Evolutionary conservation across 2,113 vertebrate species (phyloP), one percentile per base, ranked within the genome.

Genomic region (Delphinus delphis): DNA sequence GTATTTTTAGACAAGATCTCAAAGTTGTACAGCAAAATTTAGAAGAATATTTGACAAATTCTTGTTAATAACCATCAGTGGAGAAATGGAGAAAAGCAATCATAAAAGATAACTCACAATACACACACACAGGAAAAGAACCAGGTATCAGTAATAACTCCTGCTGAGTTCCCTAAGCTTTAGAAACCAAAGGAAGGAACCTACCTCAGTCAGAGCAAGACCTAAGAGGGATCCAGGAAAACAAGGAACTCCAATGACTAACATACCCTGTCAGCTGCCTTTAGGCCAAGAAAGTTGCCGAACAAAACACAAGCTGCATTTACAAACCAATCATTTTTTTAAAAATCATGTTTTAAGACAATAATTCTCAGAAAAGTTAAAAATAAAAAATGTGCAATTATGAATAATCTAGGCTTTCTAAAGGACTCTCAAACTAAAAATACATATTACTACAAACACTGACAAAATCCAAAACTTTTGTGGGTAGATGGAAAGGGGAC

Each of bases 321-420:
- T 63, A 23, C 18, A 89, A 95, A 79, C 6, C 38, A 79, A 41
- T 91, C 58, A 93, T 4, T 90, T 95, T 80, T 89, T 90, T 90
- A 93, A 77, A 58, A 77, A 58, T 93, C 55, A 89, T 4, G 21
- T 83, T 90, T 92, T 95, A 74, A 0, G 65, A 67, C 14, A 71
- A 79, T 50, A 73, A 68, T 85, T 91, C 21, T 44, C 38, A 21
- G 11, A 88, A 63, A 73, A 88, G 20, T 10, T 80, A 53, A 83
- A 96, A 95, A 83, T 38, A 87, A 97, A 97, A 95, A 84, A 79
- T 10, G 21, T 90, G 17, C 36, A 90, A 77, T 28, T 95, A 76
- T 85, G 90, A 88, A 65, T 82, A 67, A 89, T 47, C 31, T 8
- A 95, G 58, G 17, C 20, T 88, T 81, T 84, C 70, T 63, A 79